These are phyloP conservation scores for Labeo rohita DNA, from an alignment of 2,113 vertebrate genomes.

Conservation along the genomic window DNA sequence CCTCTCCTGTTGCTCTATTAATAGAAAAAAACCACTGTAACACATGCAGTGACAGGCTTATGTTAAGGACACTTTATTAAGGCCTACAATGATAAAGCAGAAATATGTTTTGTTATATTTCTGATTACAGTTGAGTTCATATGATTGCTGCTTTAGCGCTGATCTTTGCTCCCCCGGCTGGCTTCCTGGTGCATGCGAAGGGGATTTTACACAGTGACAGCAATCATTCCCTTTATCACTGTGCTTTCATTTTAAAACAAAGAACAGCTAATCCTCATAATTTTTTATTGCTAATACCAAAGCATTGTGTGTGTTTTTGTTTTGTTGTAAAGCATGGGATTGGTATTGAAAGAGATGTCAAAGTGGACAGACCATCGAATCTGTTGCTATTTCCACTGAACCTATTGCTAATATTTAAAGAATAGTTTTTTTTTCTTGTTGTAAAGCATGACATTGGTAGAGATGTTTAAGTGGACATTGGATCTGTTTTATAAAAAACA, in stretches of 20 bases:
- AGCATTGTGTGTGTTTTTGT: slow-evolving; percentile 24
- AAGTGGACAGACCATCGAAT: background rate
- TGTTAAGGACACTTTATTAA: slow-evolving; percentile 65
- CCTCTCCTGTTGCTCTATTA: slow-evolving; percentile 78
- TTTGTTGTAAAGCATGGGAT: slow-evolving; percentile 13
- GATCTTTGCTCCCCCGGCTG: slow-evolving; percentile 11
- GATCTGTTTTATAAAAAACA: background rate
- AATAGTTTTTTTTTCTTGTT: slow-evolving; percentile 39
- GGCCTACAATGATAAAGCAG: background rate
- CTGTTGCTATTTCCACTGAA: slow-evolving; percentile 14
- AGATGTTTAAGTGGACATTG: background rate
- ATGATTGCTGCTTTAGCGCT: slow-evolving; percentile 42
- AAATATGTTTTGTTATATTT: slow-evolving; percentile 45
- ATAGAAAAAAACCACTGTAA: slow-evolving; percentile 81
- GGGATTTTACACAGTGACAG: slow-evolving; percentile 40
- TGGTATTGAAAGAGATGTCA: background rate
- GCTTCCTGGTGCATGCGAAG: background rate
- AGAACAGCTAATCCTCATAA: slow-evolving; percentile 41
- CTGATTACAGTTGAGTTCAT: slow-evolving; percentile 60
- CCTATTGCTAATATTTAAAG: slow-evolving; percentile 28
- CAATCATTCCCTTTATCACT: slow-evolving; percentile 23
- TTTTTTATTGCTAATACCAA: slow-evolving; percentile 47
- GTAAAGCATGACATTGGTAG: background rate
- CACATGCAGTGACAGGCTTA: slow-evolving; percentile 66
- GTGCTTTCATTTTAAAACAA: slow-evolving; percentile 37